Evolutionary conservation across 2,113 vertebrate genomes (phyloP).

Genomic region (Sinocyclocheilus anophthalmus): DNA sequence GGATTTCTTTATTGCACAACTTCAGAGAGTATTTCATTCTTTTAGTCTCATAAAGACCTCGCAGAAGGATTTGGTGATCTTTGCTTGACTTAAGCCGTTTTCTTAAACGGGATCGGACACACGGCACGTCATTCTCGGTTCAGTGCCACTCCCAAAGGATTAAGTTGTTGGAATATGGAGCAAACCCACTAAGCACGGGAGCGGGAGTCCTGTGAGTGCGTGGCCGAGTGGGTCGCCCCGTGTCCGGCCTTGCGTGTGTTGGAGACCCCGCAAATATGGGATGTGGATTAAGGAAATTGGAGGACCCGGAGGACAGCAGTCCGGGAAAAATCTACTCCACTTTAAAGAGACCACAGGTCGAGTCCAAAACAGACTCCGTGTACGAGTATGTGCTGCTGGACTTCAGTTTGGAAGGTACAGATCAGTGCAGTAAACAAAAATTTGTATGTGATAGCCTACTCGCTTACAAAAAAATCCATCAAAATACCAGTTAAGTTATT

Average conservation of each 20-base stretch:
- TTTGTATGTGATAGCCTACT: background rate
- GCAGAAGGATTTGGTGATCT: background rate
- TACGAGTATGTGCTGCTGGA: constrained; percentile 94
- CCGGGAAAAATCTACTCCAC: constrained; percentile 99
- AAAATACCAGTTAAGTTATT: background rate
- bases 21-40: background rate
- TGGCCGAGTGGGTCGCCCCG: constrained; percentile 53
- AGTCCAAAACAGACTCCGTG: constrained; percentile 87
- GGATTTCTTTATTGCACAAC: background rate
- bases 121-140: background rate
- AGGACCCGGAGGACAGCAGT: constrained; percentile 94
- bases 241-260: constrained; percentile 43
- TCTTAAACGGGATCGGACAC: constrained; percentile 10
- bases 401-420: constrained; percentile 90
- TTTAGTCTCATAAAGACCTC: background rate
- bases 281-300: constrained; percentile 94
- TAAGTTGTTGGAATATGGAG: constrained; percentile 29
- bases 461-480: background rate
- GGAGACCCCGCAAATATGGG: constrained; percentile 81
- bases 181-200: background rate
- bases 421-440: background rate
- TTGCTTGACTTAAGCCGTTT: constrained; percentile 9
- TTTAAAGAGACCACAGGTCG: constrained; percentile 93
- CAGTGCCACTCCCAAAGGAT: constrained; percentile 44
- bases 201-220: constrained; percentile 18